phyloP scores from a whole-genome alignment of 2,113 vertebrate genomes.

The Orcinus orca region DNA sequence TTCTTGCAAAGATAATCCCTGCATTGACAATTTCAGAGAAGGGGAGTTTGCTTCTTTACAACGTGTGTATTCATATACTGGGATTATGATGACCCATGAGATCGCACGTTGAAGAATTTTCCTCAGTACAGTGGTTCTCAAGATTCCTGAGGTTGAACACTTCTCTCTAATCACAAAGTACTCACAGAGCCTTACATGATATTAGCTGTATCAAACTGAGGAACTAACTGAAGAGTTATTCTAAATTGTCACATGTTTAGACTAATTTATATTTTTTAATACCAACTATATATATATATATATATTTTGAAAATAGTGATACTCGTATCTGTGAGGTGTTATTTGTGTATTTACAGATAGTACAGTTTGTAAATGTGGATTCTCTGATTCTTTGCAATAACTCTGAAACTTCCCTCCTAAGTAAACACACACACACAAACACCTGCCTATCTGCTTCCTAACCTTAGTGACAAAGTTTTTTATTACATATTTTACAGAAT shows the following conservation, averaged over 20 bases:
- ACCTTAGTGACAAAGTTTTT: neutral
- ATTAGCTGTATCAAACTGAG: neutral
- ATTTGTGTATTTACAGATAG: neutral
- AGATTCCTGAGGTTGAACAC: neutral
- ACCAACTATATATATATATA: neutral
- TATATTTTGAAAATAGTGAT: neutral
- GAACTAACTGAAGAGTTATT: neutral
- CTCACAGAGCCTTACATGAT: neutral
- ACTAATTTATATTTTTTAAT: neutral
- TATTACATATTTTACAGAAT: neutral
- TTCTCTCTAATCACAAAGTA: neutral
- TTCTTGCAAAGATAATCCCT: neutral
- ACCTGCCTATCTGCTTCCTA: neutral
- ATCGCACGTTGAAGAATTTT: neutral
- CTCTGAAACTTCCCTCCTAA: neutral
- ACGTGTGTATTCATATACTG: neutral
- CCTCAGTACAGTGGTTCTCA: neutral
- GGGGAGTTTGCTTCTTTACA: neutral
- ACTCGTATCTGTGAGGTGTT: neutral
- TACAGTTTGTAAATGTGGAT: neutral
- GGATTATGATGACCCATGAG: neutral
- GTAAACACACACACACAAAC: neutral
- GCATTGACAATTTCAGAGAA: neutral
- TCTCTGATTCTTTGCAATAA: neutral
- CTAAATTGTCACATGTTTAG: neutral